Conservation (phyloP, 1,140 invertebrate genomes). For the Hyles vespertilio region DNA sequence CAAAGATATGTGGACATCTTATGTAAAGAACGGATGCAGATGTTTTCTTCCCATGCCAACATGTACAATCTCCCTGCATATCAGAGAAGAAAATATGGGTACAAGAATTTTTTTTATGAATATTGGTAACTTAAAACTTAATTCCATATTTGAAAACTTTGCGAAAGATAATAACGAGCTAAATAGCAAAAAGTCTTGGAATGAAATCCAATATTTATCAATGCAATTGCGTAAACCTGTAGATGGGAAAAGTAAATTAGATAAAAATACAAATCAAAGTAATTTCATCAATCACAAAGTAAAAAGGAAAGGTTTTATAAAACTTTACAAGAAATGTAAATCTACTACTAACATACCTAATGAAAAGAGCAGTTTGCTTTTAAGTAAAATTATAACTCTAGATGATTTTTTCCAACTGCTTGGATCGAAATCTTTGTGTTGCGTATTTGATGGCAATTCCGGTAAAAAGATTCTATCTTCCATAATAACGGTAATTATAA, state of each 20-base stretch:
- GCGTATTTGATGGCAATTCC: conserved; percentile 28
- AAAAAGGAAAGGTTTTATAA: conserved; percentile 40
- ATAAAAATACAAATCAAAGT: background rate
- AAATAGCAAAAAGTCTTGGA: too few species aligned
- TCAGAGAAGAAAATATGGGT: too few species aligned
- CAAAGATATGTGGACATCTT: too few species aligned
- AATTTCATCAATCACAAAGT: background rate
- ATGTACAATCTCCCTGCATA: too few species aligned
- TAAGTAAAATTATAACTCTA: conserved; percentile 47
- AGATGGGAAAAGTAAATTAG: background rate
- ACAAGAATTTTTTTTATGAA: background rate
- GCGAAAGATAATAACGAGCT: background rate
- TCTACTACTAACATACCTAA: conserved; percentile 40
- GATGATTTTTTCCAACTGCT: conserved; percentile 54
- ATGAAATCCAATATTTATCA: background rate
- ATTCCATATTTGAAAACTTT: conserved; percentile 2
- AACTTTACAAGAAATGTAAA: conserved; percentile 55
- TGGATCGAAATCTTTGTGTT: conserved; percentile 33
- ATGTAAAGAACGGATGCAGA: too few species aligned
- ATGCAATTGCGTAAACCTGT: too few species aligned
- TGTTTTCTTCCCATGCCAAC: too few species aligned
- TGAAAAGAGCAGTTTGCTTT: conserved; percentile 27
- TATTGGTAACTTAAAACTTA: conserved; percentile 8
- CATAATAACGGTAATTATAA: conserved; percentile 27
- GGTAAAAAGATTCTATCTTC: conserved; percentile 30